Evolutionary conservation across 2,888 invertebrate genomes (phyloP).

Genomic region (Linnaemya tessellans): DNA sequence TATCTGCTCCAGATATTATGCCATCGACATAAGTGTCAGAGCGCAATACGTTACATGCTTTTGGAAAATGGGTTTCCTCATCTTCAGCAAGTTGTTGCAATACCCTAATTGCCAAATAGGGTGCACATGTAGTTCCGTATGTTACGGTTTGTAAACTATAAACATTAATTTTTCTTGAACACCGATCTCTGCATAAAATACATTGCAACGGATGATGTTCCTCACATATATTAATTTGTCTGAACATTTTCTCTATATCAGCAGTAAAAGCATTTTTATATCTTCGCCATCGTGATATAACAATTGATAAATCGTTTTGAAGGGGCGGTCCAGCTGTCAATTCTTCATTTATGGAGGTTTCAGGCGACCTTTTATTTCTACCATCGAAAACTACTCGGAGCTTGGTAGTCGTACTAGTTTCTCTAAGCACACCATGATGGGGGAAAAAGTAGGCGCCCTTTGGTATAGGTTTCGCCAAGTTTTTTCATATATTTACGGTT

Average conservation of each 20-base stretch:
- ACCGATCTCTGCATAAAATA: conserved; percentile 37
- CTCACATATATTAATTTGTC: conserved; percentile 42
- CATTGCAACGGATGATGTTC: conserved; percentile 44
- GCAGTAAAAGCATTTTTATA: conserved; percentile 42
- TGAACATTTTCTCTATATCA: conserved; percentile 60
- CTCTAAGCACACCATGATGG: conserved; percentile 43
- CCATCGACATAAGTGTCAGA: conserved; percentile 41
- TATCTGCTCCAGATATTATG: conserved; percentile 29
- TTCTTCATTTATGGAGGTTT: conserved; percentile 45
- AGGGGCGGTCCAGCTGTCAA: conserved; percentile 44
- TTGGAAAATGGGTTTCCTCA: conserved; percentile 20
- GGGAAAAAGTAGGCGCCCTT: conserved; percentile 41
- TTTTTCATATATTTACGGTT: conserved; percentile 39
- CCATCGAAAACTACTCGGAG: conserved; percentile 46
- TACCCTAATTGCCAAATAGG: conserved; percentile 47
- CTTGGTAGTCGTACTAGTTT: conserved; percentile 58
- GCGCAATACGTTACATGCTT: conserved; percentile 33
- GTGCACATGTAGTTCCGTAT: conserved; percentile 43
- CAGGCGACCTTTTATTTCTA: conserved; percentile 17
- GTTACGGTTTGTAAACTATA: conserved; percentile 11
- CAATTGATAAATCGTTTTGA: conserved; percentile 45
- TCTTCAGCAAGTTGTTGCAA: conserved; percentile 25
- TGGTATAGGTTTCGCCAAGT: conserved; percentile 4
- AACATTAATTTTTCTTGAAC: conserved; percentile 25
- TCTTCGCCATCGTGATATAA: conserved; percentile 46